Evolutionary conservation across 1,140 invertebrate species (phyloP), one percentile per base, ranked within the genome.

Genomic region (Bombus polaris): DNA sequence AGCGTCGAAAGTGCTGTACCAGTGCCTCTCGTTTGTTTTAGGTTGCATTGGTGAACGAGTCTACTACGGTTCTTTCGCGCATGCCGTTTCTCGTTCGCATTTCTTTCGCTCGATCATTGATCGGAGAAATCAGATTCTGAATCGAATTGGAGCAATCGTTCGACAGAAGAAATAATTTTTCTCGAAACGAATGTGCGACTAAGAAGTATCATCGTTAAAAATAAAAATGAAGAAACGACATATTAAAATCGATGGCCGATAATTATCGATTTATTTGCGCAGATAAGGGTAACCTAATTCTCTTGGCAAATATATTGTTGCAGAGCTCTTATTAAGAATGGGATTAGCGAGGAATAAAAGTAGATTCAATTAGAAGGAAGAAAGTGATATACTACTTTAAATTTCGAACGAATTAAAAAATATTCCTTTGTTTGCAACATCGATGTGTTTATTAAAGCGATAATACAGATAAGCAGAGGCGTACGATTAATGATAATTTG

Each of bases 1-100:
- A 39, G 62, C 79, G 62, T 81, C 47, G 84, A 86, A 86, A 86
- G 70, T 59, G 71, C 79, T 35, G 37, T 37, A 57, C 59, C 35
- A 75, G 81, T 76, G 39, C 28, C 37, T 68, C 62, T 75, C 44
- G 47, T 85, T 85, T 62, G 59, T 80, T 85, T 80, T 32, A n/a
- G 79, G 39, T 39, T 8, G 3, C 42, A 12, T 39, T 39, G 25
- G 39, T 13, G 44, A 65, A 70, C 37, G 44, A 65, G 57, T n/a
- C 37, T 32, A 47, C 39, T 47, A 22, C 32, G 6, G 47, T 47
- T 53, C 35, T 35, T 39, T 39, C 44, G 32, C 42, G 39, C 39
- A n/a, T 28, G 59, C 28, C 32, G 47, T 53, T 53, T 53, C 47
- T 53, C 42, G 10, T 66, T 53, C 35, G n/a, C 22, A 5, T n/a